These are phyloP conservation scores for Drosophila setifemur DNA, from an alignment of 1,140 invertebrate genomes.

Conservation along the genomic window DNA sequence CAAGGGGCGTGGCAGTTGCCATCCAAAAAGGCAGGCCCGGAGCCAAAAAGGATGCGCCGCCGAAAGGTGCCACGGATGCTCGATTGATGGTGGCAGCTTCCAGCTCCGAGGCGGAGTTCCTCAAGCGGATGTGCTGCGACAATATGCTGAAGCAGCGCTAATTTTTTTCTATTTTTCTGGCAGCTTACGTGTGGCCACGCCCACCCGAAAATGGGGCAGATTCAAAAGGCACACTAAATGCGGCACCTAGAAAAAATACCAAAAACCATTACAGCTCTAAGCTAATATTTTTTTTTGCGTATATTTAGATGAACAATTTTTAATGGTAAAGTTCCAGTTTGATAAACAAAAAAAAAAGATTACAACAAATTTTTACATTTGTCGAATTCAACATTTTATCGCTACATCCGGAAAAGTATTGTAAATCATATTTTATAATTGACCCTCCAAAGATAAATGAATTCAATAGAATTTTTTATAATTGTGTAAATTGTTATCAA, in stretches of 20 bases:
- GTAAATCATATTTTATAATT: too few relatives aligned
- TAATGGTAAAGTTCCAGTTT: too few relatives aligned
- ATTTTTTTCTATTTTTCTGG: conserved; percentile 31
- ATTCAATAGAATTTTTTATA: too few relatives aligned
- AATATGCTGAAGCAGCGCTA: conserved; percentile 61
- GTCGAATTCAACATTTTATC: too few relatives aligned
- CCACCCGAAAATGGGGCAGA: neutral
- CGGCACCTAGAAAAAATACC: neutral
- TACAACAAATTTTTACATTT: too few relatives aligned
- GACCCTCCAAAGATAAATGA: too few relatives aligned
- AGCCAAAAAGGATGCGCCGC: conserved; percentile 12
- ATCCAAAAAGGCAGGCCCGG: neutral
- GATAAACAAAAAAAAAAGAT: too few relatives aligned
- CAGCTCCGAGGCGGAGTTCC: conserved; percentile 16
- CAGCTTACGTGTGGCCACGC: conserved; percentile 55
- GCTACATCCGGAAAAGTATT: too few relatives aligned
- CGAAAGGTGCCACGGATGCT: conserved; percentile 43
- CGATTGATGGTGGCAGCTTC: conserved; percentile 47
- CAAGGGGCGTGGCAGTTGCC: conserved; percentile 55
- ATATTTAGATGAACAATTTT: neutral
- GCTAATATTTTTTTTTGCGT: too few relatives aligned
- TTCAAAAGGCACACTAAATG: neutral
- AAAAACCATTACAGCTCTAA: too few relatives aligned
- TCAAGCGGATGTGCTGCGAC: conserved; percentile 48
- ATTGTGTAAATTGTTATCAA: too few relatives aligned